A percentile compares a stretch with the other conserved stretches of the same genome.
Evolutionary conservation across 1,140 invertebrate genomes (phyloP).

Genomic region (Plutomurus gul): DNA sequence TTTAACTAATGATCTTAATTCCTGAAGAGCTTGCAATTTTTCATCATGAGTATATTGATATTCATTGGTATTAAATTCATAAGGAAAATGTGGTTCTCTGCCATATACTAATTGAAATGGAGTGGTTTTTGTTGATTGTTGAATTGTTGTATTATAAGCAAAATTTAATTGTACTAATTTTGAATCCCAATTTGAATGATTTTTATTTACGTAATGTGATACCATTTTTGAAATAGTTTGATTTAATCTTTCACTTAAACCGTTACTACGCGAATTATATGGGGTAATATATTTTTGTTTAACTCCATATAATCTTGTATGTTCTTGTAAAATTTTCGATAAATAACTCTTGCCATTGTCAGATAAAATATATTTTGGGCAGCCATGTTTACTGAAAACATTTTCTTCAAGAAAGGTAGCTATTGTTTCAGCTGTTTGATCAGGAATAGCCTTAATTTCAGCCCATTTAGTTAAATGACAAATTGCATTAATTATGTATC

Average conservation of each 20-base stretch:
- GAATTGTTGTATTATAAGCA: background rate
- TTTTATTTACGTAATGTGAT: background rate
- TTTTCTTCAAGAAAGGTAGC: background rate
- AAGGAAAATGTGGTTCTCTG: background rate
- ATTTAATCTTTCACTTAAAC: background rate
- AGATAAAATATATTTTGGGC: background rate
- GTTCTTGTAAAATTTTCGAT: background rate
- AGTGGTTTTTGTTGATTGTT: background rate
- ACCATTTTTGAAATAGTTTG: slow-evolving; percentile 2
- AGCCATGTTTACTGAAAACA: background rate
- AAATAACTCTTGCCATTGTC: background rate
- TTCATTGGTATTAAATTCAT: slow-evolving; percentile 52
- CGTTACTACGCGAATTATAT: background rate
- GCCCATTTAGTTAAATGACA: slow-evolving; percentile 58
- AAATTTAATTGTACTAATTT: background rate
- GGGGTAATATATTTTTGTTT: slow-evolving; percentile 17
- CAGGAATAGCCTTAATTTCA: slow-evolving; percentile 54
- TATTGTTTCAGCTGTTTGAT: slow-evolving; percentile 55
- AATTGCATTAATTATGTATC: slow-evolving; percentile 57
- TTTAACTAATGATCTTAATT: background rate
- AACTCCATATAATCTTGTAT: background rate
- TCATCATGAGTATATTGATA: no score
- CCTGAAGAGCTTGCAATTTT: background rate
- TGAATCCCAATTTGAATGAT: background rate
- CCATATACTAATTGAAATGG: background rate